Conservation (phyloP, 2,113 vertebrate species). For the Pygoscelis antarcticus region DNA sequence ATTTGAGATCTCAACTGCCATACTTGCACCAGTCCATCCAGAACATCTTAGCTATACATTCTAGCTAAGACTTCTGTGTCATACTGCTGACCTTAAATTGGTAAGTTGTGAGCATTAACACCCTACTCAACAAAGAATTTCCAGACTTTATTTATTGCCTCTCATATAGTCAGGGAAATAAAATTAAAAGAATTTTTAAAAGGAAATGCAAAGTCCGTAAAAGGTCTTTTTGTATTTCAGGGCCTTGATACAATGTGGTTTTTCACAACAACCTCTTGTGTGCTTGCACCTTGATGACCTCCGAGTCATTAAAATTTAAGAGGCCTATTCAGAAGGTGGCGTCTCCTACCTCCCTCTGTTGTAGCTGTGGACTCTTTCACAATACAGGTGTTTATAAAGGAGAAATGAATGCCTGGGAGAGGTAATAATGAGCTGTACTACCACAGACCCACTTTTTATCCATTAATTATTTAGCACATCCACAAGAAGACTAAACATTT, state of each 20-base stretch:
- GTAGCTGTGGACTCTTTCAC: neutral
- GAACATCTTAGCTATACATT: neutral
- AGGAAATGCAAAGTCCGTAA: neutral
- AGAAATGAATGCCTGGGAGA: constrained; percentile 9
- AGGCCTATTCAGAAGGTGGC: neutral
- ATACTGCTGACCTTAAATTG: neutral
- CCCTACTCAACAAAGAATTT: neutral
- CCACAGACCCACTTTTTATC: constrained; percentile 14
- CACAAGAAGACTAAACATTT: neutral
- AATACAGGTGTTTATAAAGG: neutral
- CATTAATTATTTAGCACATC: constrained; percentile 26
- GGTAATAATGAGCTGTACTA: neutral
- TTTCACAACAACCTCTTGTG: neutral
- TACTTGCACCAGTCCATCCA: neutral
- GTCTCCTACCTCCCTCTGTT: neutral
- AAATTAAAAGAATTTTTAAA: neutral
- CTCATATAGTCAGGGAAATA: neutral
- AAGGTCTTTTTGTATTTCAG: neutral
- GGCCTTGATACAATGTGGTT: neutral
- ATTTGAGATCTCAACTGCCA: neutral
- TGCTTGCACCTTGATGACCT: neutral
- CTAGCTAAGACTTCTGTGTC: neutral
- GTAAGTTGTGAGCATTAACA: neutral
- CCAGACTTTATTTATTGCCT: neutral
- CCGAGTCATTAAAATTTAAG: constrained; percentile 38